These are phyloP conservation scores for Melanaphis sacchari DNA, from an alignment of 1,140 invertebrate species.

Conservation along the genomic window DNA sequence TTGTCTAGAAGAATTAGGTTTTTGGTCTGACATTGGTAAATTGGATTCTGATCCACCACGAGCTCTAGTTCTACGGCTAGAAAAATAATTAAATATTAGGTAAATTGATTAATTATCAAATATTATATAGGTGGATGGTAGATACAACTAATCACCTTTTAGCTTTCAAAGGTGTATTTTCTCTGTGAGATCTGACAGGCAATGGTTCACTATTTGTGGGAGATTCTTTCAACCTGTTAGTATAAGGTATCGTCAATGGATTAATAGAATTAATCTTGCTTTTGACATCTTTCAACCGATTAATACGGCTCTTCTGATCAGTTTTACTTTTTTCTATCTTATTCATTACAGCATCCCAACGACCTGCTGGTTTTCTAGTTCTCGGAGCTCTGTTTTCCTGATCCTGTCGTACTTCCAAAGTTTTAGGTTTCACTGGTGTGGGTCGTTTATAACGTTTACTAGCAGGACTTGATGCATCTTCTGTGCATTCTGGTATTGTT, in stretches of 20 bases:
- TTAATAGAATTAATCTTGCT: slow-evolving; percentile 71
- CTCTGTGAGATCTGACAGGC: slow-evolving; percentile 21
- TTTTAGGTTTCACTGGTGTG: slow-evolving; percentile 77
- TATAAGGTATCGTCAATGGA: not conserved
- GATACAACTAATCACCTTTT: slow-evolving; percentile 32
- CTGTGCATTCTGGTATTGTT: not conserved
- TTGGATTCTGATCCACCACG: slow-evolving; percentile 51
- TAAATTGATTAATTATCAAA: not conserved
- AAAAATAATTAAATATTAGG: not conserved
- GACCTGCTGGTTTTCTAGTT: slow-evolving; percentile 60
- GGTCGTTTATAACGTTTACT: slow-evolving; percentile 61
- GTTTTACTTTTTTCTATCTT: slow-evolving; percentile 78
- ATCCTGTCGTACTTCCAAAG: slow-evolving; percentile 71
- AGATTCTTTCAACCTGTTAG: slow-evolving; percentile 40
- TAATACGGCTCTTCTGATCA: slow-evolving; percentile 72
- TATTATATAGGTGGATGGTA: not conserved
- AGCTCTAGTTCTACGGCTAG: slow-evolving; percentile 34
- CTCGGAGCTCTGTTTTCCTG: slow-evolving; percentile 63
- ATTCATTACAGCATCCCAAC: slow-evolving; percentile 81
- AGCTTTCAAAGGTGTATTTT: slow-evolving; percentile 31
- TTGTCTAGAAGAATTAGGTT: not conserved
- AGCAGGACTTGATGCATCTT: slow-evolving; percentile 57
- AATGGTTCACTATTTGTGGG: slow-evolving; percentile 48
- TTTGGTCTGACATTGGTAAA: slow-evolving; percentile 24
- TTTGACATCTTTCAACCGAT: slow-evolving; percentile 78